Conservation (phyloP, 1,140 invertebrate species). For the Planococcus citri region DNA sequence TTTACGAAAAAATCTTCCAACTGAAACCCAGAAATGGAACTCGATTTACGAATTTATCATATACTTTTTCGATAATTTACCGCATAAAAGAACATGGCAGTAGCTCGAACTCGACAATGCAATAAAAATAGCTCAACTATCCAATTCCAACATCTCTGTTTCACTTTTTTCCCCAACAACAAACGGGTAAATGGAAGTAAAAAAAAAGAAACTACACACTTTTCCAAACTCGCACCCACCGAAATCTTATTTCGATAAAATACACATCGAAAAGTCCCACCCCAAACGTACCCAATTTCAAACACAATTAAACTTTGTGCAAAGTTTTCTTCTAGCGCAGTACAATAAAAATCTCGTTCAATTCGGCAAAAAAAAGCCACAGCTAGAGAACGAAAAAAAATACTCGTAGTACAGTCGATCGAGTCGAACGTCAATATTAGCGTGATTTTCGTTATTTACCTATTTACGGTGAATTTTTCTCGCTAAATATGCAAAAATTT, state of each 20-base stretch:
- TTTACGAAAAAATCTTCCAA: too few species aligned
- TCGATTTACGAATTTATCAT: too few species aligned
- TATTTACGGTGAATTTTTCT: neutral
- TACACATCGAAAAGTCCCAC: neutral
- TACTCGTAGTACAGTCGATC: neutral
- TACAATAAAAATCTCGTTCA: neutral
- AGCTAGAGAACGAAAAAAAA: neutral
- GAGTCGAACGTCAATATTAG: neutral
- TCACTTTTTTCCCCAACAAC: too few species aligned
- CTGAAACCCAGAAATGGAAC: too few species aligned
- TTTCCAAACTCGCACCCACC: neutral
- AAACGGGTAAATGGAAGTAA: too few species aligned
- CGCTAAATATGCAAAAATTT: too few species aligned
- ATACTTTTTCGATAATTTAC: too few species aligned
- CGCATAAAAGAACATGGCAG: too few species aligned
- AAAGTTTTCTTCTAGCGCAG: neutral
- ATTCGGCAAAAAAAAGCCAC: neutral
- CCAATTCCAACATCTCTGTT: too few species aligned
- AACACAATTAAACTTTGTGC: neutral
- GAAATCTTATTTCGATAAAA: neutral
- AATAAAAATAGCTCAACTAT: too few species aligned
- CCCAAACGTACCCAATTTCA: neutral
- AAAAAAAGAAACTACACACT: neutral
- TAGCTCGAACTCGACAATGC: too few species aligned
- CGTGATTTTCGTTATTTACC: neutral